Base-by-base conservation (phyloP, 2,888 invertebrate species). In the Zhengitettix transpicula region DNA sequence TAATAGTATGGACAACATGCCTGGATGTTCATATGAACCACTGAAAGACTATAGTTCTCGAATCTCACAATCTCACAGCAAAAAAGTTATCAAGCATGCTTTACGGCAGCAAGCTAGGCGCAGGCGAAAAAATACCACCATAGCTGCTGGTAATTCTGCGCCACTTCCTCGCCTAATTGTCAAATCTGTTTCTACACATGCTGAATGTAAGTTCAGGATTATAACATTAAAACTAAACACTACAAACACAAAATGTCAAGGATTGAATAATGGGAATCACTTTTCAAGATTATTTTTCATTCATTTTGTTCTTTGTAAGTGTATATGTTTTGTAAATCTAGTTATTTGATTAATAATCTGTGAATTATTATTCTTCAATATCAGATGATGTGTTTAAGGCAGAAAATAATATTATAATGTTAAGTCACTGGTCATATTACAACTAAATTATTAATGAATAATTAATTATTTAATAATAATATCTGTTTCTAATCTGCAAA, bases 151-250 rank as follows among this genome's bases (percentile, higher is more conserved):
- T 56, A 78, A 74, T 73, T 82, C 73, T 74, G 79, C 77, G 72
- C 77, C 82, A 67, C 73, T 87, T 68, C 88, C 89, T 62, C 79
- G 89, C 68, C 88, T 90, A 66, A 86, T 89, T 69, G 87, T 89
- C 52, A 90, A 89, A 72, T 86, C 88, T 11, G 75, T 89, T 70
- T 84, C 87, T 65, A 83, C 85, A 44, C 82, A 82, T 57, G 16
- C 53, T 10, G 53, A 10, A 28, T 28, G 28, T 28, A 28, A 28
- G 28, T 28, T 28, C 7, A 28, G 28, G 28, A 28, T 5, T 28
- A 28, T 28, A 7, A 5, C 28, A 28, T 28, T 28, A 28, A 28
- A 28, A 7, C 28, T 28, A 5, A 28, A 5, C 28, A 28, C 7
- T 28, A 28, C 7, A 28, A 28, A 28, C 28, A 28, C 28, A 28